Evolutionary conservation across 2,113 vertebrate species (phyloP).

Genomic region (Cyprinodon brontotheroides): DNA sequence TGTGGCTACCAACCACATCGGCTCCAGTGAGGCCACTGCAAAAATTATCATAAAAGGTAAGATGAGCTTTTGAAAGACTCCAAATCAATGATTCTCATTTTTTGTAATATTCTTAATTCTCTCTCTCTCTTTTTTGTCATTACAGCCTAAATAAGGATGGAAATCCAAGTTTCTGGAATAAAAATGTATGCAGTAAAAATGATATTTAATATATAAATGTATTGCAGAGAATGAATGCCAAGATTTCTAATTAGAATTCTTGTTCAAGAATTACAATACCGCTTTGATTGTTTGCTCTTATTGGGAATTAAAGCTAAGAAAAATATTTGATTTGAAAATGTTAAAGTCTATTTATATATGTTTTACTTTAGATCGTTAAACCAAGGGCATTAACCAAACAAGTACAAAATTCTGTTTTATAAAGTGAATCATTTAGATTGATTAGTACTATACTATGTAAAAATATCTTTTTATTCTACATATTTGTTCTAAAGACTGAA

Average conservation of each 20-base stretch:
- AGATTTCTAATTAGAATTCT: not conserved
- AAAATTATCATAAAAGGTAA: constrained; percentile 84
- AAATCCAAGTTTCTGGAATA: not conserved
- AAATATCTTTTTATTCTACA: not conserved
- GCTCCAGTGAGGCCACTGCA: constrained; percentile 79
- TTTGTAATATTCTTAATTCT: not conserved
- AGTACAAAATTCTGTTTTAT: not conserved
- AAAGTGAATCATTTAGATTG: not conserved
- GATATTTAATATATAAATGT: not conserved
- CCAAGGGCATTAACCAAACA: not conserved
- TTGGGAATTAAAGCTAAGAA: not conserved
- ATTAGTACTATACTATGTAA: not conserved
- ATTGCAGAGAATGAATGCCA: not conserved
- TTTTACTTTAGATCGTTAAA: not conserved
- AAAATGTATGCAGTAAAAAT: not conserved
- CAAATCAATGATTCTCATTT: not conserved
- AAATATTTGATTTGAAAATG: not conserved
- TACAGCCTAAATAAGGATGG: constrained; percentile 38
- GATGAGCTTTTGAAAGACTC: constrained; percentile 14
- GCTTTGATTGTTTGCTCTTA: constrained; percentile 26
- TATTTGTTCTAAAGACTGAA: not conserved
- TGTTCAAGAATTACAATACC: not conserved
- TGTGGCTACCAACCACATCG: constrained; percentile 86
- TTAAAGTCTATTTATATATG: not conserved
- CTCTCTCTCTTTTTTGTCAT: constrained; percentile 2